Evolutionary conservation across 1,140 invertebrate species (phyloP), one percentile per base, ranked within the genome.

Genomic region (Belonocnema kinseyi): DNA sequence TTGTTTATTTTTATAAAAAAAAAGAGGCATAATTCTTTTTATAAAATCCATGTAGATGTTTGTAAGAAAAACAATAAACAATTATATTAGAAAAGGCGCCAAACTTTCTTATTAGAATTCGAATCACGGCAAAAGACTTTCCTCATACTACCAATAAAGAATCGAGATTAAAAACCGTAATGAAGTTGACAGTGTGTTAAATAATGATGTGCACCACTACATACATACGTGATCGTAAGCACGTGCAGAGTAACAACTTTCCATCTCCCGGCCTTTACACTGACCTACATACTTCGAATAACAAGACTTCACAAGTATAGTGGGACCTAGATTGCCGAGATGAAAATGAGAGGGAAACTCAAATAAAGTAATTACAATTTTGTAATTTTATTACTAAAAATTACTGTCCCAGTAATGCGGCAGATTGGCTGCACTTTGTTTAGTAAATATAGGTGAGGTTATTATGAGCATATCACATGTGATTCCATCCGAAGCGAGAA

Each of bases 181-280:
- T 66, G 61, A 66, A 66, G 40, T 66, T 66, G 61, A 66, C 61
- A 66, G 61, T 66, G 26, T 56, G 21, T 66, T 66, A 66, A 66
- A 66, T 40, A 66, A 66, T 66, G 61, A 66, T 33, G 61, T 66
- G 33, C 61, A 66, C 61, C 10, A 66, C 61, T 66, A 72, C 70
- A 66, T 56, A 72, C 70, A 66, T 56, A 73, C 75, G 77, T 77
- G 79, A 80, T 77, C 75, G 74, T 76, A 77, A 80, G 33, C 54
- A 79, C 77, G 72, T 79, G 77, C 50, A 78, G 26, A 78, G 26
- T 76, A 77, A 77, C 81, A 78, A 87, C 87, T 89, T 90, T 89
- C 87, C 82, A 88, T 80, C 83, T 77, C 77, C 79, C 87, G 90
- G 88, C 89, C 88, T 90, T 90, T 91, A 90, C 90, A 91, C 87